Conservation (phyloP, 2,113 vertebrate genomes). For the Naja naja region DNA sequence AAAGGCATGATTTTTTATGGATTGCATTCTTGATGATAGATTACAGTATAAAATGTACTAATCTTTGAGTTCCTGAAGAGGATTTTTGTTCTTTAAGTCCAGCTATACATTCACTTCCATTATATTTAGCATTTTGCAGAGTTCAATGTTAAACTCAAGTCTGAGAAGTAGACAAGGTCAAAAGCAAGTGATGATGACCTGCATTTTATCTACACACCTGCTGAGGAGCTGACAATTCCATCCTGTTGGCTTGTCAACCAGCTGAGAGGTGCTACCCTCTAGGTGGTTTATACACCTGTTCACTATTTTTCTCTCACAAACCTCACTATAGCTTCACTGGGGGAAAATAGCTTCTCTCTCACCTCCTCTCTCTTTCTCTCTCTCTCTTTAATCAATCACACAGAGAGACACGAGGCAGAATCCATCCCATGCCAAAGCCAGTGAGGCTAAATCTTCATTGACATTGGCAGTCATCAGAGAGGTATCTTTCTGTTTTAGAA, state of each 20-base stretch:
- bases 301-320: slow-evolving; percentile 34
- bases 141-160: slow-evolving; percentile 15
- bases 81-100: neutral
- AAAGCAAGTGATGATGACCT: neutral
- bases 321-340: neutral
- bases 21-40: neutral
- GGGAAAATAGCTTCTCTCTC: slow-evolving; percentile 14
- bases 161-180: slow-evolving; percentile 6
- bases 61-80: neutral
- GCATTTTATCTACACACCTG: slow-evolving; percentile 14
- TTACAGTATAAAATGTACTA: neutral
- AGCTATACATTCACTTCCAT: neutral
- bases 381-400: neutral
- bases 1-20: neutral
- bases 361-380: neutral
- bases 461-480: slow-evolving; percentile 32
- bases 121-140: neutral
- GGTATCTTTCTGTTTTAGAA: slow-evolving; percentile 39
- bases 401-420: neutral
- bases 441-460: slow-evolving; percentile 35
- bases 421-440: slow-evolving; percentile 40
- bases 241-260: slow-evolving; percentile 33
- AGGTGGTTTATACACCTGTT: slow-evolving; percentile 35
- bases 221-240: slow-evolving; percentile 29
- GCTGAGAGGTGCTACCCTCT: neutral